Base-by-base conservation (phyloP, 2,113 vertebrate genomes). In the Cromileptes altivelis region DNA sequence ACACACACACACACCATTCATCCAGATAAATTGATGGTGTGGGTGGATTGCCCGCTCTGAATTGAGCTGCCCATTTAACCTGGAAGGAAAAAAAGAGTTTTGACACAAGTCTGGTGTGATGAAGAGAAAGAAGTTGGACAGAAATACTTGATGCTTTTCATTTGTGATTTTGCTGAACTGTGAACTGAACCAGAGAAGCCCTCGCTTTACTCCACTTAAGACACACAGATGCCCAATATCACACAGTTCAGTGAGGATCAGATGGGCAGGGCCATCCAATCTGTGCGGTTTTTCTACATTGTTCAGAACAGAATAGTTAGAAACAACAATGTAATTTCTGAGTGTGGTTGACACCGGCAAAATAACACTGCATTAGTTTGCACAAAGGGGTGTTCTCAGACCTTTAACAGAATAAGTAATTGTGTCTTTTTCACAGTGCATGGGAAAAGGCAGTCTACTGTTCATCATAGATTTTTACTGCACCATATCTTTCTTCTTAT, bases 171-270 rank as follows among this genome's bases (percentile, higher is more conserved):
- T 33, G 60, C 69, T 50, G 70, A 81, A 78, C 69, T 67, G 68
- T 68, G 57, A 65, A 47, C 61, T 58, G 18, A 58, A 6, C 23
- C 40, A 60, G n/a, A 68, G 60, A 58, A 12, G 30, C 52, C 3
- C 30, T 19, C 11, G n/a, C 76, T 80, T 58, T 27, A 40, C 57
- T 63, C 73, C 80, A 70, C 61, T 69, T 19, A 50, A 83, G 69
- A 78, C 49, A 76, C 49, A 75, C 80, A 82, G 40, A 78, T 64
- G 78, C n/a, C 0, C 2, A 60, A 78, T 56, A 60, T 80, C 61
- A 65, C 71, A 84, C 65, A 69, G 74, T 61, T 89, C 42, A 47
- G 2, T 15, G 12, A 62, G 77, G 70, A 88, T 81, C 62, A 86
- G 55, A 72, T 67, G 64, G 60, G 55, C 79, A 55, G 49, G 58